Base-by-base conservation (phyloP, 2,888 invertebrate genomes). In the Digitonthophagus gazella region DNA sequence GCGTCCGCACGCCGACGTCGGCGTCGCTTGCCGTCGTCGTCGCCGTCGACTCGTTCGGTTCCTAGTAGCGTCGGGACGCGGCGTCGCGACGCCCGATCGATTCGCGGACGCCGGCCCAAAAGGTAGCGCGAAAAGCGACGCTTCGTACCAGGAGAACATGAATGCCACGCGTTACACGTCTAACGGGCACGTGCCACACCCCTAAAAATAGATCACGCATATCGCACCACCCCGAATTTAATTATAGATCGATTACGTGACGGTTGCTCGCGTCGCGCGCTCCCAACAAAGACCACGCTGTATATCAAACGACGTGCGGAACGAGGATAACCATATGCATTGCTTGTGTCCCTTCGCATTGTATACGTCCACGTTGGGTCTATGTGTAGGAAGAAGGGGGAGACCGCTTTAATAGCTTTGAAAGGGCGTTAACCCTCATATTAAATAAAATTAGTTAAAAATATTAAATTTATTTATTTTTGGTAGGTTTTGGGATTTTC, bases 401-500 rank as follows among this genome's bases (percentile, higher is more conserved):
- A n/a, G n/a, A n/a, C n/a, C n/a, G n/a, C n/a, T n/a, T n/a, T n/a
- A n/a, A n/a, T n/a, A n/a, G n/a, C 16, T 58, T 16, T 15, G 14
- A n/a, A 15, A 15, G 6, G 4, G 2, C 1, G 19, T n/a, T 15
- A 3, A 64, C 22, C 19, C 22, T 18, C 19, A 58, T 11, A 64
- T 22, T 64, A 64, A 28, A 19, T 64, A 3, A 4, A 6, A 28
- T n/a, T n/a, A n/a, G n/a, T n/a, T n/a, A n/a, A n/a, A n/a, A n/a
- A n/a, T 22, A 8, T 58, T 58, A 20, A 19, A n/a, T 56, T 22
- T 55, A 55, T n/a, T 16, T 19, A 54, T 64, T 72, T 61, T 71
- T 79, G 78, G 65, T 83, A 92, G 92, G 85, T 91, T 5, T 80
- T 82, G 11, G 88, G 89, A 5, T 90, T 92, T 77, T 83, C 86